Conservation (phyloP, 2,797 vertebrate genomes). For the Pseudotriccus pelzelni region DNA sequence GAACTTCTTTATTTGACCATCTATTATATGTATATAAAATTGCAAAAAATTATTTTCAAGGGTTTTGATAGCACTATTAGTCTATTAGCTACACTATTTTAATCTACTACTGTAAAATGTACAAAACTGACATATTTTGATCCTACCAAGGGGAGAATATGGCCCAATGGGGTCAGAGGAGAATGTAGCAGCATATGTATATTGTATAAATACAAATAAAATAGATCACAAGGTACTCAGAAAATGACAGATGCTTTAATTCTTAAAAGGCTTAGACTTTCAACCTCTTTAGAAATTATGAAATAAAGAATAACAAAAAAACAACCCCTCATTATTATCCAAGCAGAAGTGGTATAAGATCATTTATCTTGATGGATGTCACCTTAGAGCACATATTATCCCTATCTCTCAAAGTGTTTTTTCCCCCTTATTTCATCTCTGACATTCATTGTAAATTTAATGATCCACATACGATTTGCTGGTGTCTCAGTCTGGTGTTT, state of each 20-base stretch:
- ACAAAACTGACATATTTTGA: background rate
- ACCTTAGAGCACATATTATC: constrained; percentile 85
- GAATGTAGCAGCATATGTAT: constrained; percentile 70
- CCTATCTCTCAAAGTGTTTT: constrained; percentile 84
- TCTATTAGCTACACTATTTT: background rate
- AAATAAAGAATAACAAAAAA: constrained; percentile 80
- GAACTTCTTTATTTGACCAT: background rate
- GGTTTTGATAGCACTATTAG: background rate
- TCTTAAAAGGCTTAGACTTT: constrained; percentile 71
- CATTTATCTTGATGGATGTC: constrained; percentile 86
- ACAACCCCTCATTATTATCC: constrained; percentile 78
- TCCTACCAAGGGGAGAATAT: background rate
- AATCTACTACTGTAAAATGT: background rate
- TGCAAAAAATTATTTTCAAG: background rate
- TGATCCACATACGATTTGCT: constrained; percentile 86
- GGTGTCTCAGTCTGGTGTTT: constrained; percentile 83
- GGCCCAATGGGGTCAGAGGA: constrained; percentile 13
- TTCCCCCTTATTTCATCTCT: constrained; percentile 85
- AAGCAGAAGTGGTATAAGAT: constrained; percentile 80
- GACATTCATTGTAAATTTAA: constrained; percentile 88
- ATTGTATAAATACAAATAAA: constrained; percentile 76
- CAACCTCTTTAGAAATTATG: constrained; percentile 76
- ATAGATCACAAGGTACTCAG: constrained; percentile 68
- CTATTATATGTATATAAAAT: background rate
- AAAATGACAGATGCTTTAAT: constrained; percentile 75